These are phyloP conservation scores for Amblyornis subalaris DNA, from an alignment of 2,113 vertebrate species.

Conservation along the genomic window DNA sequence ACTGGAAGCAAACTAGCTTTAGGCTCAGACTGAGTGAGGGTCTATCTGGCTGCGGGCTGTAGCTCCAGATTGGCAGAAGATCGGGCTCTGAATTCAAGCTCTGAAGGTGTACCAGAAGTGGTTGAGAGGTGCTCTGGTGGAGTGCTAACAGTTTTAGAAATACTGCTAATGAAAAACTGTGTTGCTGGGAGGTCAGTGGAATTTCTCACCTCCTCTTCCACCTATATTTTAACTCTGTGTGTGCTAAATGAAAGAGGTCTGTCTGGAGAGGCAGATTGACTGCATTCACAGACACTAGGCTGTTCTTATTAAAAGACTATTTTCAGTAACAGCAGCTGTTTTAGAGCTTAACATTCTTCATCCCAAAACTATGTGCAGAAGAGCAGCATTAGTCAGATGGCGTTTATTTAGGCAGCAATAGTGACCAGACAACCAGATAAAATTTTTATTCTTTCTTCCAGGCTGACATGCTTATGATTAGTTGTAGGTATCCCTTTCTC, in stretches of 20 bases:
- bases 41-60: background rate
- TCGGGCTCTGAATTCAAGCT: background rate
- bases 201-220: background rate
- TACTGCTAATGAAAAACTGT: background rate
- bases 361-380: slow-evolving; percentile 24
- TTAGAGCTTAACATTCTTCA: slow-evolving; percentile 42
- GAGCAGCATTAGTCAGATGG: background rate
- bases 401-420: background rate
- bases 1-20: background rate
- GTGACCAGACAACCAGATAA: background rate
- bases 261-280: background rate
- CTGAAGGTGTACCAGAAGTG: background rate
- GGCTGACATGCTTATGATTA: background rate
- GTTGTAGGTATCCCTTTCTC: background rate
- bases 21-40: background rate
- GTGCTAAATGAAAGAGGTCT: background rate
- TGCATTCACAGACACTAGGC: background rate
- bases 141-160: background rate
- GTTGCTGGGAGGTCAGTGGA: background rate
- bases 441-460: background rate
- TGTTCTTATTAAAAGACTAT: background rate
- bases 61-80: background rate
- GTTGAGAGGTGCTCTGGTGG: background rate
- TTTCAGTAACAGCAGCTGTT: slow-evolving; percentile 43
- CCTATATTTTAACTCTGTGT: background rate